Evolutionary conservation across 2,888 invertebrate species (phyloP).

Genomic region (Cosmorhoe ocellata): DNA sequence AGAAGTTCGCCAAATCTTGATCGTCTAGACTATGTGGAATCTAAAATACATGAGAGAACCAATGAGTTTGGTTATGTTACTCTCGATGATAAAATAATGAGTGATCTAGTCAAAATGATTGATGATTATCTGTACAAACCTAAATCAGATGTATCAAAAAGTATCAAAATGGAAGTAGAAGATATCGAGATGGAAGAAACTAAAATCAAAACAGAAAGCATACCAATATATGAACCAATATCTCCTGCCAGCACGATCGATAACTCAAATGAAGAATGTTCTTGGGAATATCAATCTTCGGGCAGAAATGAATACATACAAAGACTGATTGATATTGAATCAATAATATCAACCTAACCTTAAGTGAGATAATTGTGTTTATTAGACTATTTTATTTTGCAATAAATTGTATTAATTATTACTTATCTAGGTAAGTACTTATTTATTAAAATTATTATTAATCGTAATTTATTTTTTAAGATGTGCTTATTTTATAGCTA

Average conservation of each 20-base stretch:
- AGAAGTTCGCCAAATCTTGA: slow-evolving; percentile 26
- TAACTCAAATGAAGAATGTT: slow-evolving; percentile 39
- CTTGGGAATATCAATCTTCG: slow-evolving; percentile 28
- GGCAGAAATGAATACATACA: slow-evolving; percentile 41
- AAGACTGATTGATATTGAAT: slow-evolving; percentile 42
- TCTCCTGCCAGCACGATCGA: slow-evolving; percentile 53
- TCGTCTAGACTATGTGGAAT: slow-evolving; percentile 49
- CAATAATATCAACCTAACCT: slow-evolving; percentile 16
- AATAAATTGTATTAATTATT: too few species aligned
- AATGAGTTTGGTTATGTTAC: slow-evolving; percentile 54
- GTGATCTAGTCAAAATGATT: slow-evolving; percentile 46
- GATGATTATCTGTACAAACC: slow-evolving; percentile 37
- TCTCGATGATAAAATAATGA: slow-evolving; percentile 49
- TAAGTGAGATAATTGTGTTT: too few species aligned
- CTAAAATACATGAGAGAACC: slow-evolving; percentile 46
- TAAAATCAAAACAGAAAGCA: slow-evolving; percentile 17
- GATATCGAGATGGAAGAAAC: slow-evolving; percentile 12
- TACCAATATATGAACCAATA: slow-evolving; percentile 55
- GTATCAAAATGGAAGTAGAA: slow-evolving; percentile 13
- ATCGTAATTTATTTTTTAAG: too few species aligned
- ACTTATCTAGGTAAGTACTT: too few species aligned
- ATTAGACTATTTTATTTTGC: too few species aligned
- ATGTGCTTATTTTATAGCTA: too few species aligned
- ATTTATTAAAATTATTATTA: neutral
- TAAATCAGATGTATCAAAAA: slow-evolving; percentile 2